A percentile compares a stretch with the other conserved stretches of the same genome.
phyloP scores from a whole-genome alignment of 2,888 invertebrate genomes.

The Drosophila setosimentum region DNA sequence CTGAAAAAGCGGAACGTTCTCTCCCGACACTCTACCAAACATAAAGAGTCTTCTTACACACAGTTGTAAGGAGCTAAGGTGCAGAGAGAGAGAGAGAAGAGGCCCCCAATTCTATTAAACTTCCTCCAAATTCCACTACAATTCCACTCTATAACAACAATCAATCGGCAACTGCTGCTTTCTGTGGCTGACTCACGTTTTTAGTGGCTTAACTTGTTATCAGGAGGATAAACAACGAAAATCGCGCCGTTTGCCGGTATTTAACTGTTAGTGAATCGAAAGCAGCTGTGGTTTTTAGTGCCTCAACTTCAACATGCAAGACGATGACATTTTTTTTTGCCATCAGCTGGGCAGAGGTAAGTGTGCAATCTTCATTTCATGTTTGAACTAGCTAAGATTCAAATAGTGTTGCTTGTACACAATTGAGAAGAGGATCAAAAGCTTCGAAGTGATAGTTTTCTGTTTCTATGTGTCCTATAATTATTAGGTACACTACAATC shows the following conservation, averaged over 20 bases:
- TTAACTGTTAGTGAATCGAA: slow-evolving; percentile 13
- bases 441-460: neutral
- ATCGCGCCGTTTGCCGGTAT: slow-evolving; percentile 28
- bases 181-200: slow-evolving; percentile 32
- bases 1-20: slow-evolving; percentile 11
- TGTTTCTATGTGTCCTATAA: slow-evolving; percentile 2
- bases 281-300: slow-evolving; percentile 3
- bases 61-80: slow-evolving; percentile 13
- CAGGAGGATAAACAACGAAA: slow-evolving; percentile 13
- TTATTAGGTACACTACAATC: neutral
- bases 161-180: slow-evolving; percentile 23
- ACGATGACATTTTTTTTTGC: slow-evolving; percentile 64
- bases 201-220: slow-evolving; percentile 19
- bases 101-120: slow-evolving; percentile 8
- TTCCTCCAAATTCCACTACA: slow-evolving; percentile 4
- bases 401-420: neutral
- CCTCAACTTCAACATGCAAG: slow-evolving; percentile 37
- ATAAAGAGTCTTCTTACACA: slow-evolving; percentile 18
- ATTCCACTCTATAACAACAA: slow-evolving; percentile 4
- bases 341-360: slow-evolving; percentile 83
- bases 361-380: slow-evolving; percentile 57
- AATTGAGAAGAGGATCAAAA: slow-evolving; percentile 7
- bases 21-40: neutral
- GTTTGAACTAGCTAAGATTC: neutral
- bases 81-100: neutral